Base-by-base conservation (phyloP, 2,113 vertebrate genomes). In the Antechinus flavipes region DNA sequence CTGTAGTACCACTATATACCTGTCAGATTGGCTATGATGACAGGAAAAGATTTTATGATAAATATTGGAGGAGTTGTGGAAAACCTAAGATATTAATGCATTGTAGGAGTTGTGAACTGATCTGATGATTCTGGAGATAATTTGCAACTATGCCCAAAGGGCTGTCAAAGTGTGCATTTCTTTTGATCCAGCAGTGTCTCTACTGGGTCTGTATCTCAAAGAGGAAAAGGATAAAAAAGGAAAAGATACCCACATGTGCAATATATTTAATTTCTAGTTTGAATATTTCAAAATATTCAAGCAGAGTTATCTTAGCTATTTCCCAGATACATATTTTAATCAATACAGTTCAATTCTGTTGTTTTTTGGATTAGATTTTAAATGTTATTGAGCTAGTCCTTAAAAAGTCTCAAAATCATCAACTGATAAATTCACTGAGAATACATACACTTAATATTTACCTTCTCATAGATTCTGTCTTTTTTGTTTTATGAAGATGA, bases 181-280 rank as follows among this genome's bases (percentile, higher is more conserved):
- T 5, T 49, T 7, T 49, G 49, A 49, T 49, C 49, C 49, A 49
- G 5, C 49, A 49, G 49, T 49, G 6, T 49, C 49, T 49, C 49
- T 49, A 49, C 49, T 49, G 49, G 49, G 49, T 49, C 49, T 49
- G 49, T 49, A 49, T 7, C 5, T 49, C 49, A 49, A 49, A 49
- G 49, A 49, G 49, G n/a, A n/a, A n/a, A n/a, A 49, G 0, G 6
- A 7, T 49, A 0, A 49, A 49, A 49, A 49, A 49, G 49, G 49
- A 49, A 49, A 49, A 49, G 49, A 49, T 49, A 49, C 49, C 7
- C 49, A 49, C 49, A 49, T 49, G 49, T 23, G 55, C 0, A 95
- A 96, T 90, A 95, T 91, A 92, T 96, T 95, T 97, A 96, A 92
- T 93, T 93, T n/a, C 96, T 49, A 96, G 89, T 92, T 58, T 53